Base-by-base conservation (phyloP, 2,113 vertebrate genomes). In the Pheucticus melanocephalus region DNA sequence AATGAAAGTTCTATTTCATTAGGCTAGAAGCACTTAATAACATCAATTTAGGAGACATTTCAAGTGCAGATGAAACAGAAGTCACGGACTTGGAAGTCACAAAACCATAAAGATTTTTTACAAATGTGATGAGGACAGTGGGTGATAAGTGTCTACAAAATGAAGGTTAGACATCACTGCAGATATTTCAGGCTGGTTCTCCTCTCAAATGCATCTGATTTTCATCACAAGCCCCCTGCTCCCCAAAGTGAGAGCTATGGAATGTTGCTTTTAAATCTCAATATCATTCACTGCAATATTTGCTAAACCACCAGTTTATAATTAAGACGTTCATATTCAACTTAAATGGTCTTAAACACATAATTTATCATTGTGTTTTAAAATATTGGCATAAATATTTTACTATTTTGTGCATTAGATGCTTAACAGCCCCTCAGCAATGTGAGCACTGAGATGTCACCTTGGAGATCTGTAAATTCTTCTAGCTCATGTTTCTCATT, bases 381-480 rank as follows among this genome's bases (percentile, higher is more conserved):
- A 86, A 82, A 88, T 75, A 25, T 24, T 53, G 31, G 66, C 68
- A 86, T 90, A 63, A 88, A 92, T 92, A 91, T 93, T 92, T 86
- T 64, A 88, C 39, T 66, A 6, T 57, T 82, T 88, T 77, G 35
- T 65, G 11, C 42, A 48, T 69, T 56, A 79, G 31, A 79, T 76
- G 10, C 19, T 72, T 60, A 64, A 81, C 44, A 84, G 10, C 18
- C 31, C 8, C 23, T 83, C 40, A 68, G 27, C 45, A 79, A 25
- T 18, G 4, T 75, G 37, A 77, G 44, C 47, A 47, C n/a, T 56
- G 30, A 4, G 4, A 60, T 75, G 79, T 73, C 48, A 88, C 79
- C 85, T 84, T 86, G 68, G 37, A 90, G n/a, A 83, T 69, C 10
- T 48, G 6, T n/a, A 28, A 10, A 12, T 75, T 95, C 68, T 87